Conservation (phyloP, 2,888 invertebrate genomes). For the Barypeithes pellucidus region DNA sequence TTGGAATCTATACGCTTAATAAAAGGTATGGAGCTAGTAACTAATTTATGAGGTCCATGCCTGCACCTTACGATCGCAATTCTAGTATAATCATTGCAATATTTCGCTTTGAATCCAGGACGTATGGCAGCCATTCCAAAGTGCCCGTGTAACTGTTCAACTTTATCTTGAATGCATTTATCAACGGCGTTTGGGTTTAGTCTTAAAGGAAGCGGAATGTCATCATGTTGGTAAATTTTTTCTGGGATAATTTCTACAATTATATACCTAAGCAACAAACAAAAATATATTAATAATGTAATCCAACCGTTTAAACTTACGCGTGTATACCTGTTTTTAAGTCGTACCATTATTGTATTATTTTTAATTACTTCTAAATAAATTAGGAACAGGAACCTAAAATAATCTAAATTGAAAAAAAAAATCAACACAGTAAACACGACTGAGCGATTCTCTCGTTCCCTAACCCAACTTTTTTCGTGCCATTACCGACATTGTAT, state of each 20-base stretch:
- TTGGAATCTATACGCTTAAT: conserved; percentile 79
- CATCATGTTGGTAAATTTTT: not conserved
- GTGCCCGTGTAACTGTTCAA: conserved; percentile 83
- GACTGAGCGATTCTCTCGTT: no score
- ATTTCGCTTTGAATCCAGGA: conserved; percentile 83
- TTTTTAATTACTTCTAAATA: not conserved
- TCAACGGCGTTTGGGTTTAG: conserved; percentile 19
- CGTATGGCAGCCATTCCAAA: conserved; percentile 82
- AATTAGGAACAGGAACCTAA: no score
- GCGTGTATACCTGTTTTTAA: conserved; percentile 64
- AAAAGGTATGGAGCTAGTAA: conserved; percentile 80
- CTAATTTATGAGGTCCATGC: conserved; percentile 83
- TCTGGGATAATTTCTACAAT: conserved; percentile 44
- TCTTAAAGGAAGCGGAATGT: conserved; percentile 23
- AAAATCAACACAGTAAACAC: no score
- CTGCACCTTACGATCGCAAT: conserved; percentile 82
- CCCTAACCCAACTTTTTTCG: no score
- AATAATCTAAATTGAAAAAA: no score
- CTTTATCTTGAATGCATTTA: conserved; percentile 72
- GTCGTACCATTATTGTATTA: conserved; percentile 62
- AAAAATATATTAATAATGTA: not conserved
- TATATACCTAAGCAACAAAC: conserved; percentile 46
- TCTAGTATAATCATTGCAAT: conserved; percentile 84
- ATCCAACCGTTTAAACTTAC: not conserved
- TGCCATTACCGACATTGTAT: no score